Conservation (phyloP, 2,797 vertebrate species). For the Liasis olivaceus region DNA sequence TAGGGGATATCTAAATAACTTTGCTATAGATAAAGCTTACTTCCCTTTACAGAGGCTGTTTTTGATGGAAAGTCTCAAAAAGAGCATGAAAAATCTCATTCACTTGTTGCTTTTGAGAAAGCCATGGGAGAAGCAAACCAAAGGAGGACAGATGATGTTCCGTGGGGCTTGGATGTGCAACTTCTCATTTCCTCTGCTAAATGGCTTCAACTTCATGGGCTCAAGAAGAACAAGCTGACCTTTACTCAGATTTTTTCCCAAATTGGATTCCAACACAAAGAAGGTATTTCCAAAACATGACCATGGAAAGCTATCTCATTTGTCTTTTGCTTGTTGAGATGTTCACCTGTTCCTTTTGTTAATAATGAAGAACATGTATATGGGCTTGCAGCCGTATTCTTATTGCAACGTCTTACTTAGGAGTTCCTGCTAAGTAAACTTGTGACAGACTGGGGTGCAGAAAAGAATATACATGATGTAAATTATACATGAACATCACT, state of each 20-base stretch:
- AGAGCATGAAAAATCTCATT: constrained; percentile 33
- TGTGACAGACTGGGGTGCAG: not conserved
- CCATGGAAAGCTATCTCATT: not conserved
- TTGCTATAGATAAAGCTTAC: not conserved
- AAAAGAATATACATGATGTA: constrained; percentile 19
- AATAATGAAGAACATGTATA: not conserved
- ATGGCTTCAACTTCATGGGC: constrained; percentile 78
- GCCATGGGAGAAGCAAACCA: constrained; percentile 38
- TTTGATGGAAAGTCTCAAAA: constrained; percentile 41
- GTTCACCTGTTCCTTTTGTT: not conserved
- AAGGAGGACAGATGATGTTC: not conserved
- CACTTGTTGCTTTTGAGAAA: not conserved
- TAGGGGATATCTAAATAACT: not conserved
- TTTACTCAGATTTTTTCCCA: constrained; percentile 77
- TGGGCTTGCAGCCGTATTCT: not conserved
- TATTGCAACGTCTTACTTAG: not conserved
- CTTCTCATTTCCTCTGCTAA: constrained; percentile 74
- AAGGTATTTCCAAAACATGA: constrained; percentile 70
- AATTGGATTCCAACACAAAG: constrained; percentile 77
- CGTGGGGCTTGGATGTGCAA: constrained; percentile 48
- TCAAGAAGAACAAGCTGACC: constrained; percentile 76
- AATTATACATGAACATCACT: constrained; percentile 30
- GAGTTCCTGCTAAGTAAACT: not conserved
- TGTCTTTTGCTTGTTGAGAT: not conserved
- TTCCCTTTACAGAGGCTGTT: constrained; percentile 49